Evolutionary conservation across 2,113 vertebrate genomes (phyloP), one percentile per base, ranked within the genome.

Genomic region (Cololabis saira): DNA sequence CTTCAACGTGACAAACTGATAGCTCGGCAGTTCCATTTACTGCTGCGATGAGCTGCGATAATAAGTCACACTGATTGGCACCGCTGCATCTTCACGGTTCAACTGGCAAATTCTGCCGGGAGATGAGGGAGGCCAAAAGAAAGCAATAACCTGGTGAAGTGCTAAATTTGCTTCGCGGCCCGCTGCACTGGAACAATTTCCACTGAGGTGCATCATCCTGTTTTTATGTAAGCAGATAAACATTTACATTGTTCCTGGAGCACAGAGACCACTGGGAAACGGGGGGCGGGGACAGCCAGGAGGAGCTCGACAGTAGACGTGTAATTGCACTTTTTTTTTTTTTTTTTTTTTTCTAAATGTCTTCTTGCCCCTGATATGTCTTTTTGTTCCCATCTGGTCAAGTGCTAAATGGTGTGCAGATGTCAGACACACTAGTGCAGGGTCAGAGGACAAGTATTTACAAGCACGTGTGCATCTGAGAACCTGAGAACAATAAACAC

Each of bases 371-470:
- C 40, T 65, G 56, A 47, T 22, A 19, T 22, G 33, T 37, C 10
- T 27, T 18, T 67, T 67, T 59, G 41, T 52, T 55, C 47, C 14
- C 5, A 14, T 54, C 33, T 48, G 12, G 13, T 41, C 14, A 0
- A 19, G 42, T 49, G 51, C 53, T 53, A 82, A 69, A 75, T 51
- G 50, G 64, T 61, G 19, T 61, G 40, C 75, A 72, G 57, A 62
- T 83, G 64, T 12, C 76, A 60, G 51, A 70, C 70, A 43, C 60
- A 64, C 67, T 57, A 62, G 47, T 58, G 43, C 33, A 42, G 75
- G 85, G 70, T 90, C 84, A 88, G 52, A 60, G 60, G 78, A 87
- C 67, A 81, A 76, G 53, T 85, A 85, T 91, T 93, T 90, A 90
- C 88, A 85, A 86, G 70, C 63, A 56, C 47, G 57, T 54, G 61